Evolutionary conservation across 1,140 invertebrate species (phyloP).

Genomic region (Pollicipes pollicipes): DNA sequence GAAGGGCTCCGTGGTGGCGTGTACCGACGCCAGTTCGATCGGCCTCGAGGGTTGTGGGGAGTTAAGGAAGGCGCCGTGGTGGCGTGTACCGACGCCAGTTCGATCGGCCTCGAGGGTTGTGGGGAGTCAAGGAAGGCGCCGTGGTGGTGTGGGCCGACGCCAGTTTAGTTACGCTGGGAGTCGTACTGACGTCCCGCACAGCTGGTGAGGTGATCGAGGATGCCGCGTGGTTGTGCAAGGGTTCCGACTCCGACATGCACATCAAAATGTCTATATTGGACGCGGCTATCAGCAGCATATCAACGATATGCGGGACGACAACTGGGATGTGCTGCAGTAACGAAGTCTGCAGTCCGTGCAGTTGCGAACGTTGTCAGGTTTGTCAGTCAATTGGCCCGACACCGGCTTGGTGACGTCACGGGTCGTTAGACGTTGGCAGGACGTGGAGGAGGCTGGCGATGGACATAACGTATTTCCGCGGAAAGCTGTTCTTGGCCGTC

Average conservation of each 20-base stretch:
- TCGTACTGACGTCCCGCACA: background rate
- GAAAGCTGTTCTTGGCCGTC: constrained; percentile 3
- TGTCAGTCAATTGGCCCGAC: background rate
- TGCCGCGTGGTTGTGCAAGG: too few relatives aligned
- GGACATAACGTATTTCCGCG: background rate
- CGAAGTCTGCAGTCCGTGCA: background rate
- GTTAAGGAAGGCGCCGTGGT: background rate
- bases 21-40: background rate
- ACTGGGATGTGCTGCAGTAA: background rate
- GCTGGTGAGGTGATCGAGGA: background rate
- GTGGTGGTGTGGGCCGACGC: background rate
- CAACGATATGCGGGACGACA: background rate
- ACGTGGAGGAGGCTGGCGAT: background rate
- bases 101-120: background rate
- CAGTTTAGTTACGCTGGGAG: background rate
- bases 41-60: background rate
- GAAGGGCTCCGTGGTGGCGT: background rate
- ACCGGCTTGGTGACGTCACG: background rate
- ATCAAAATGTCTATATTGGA: background rate
- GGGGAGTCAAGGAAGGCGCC: background rate
- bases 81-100: background rate
- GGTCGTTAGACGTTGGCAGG: background rate
- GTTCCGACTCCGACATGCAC: background rate
- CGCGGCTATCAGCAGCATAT: background rate
- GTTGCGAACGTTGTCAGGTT: background rate